Percentiles rank a stretch among this genome's conserved stretches.
phyloP scores from a whole-genome alignment of 2,888 invertebrate genomes.

The Emesis russula region DNA sequence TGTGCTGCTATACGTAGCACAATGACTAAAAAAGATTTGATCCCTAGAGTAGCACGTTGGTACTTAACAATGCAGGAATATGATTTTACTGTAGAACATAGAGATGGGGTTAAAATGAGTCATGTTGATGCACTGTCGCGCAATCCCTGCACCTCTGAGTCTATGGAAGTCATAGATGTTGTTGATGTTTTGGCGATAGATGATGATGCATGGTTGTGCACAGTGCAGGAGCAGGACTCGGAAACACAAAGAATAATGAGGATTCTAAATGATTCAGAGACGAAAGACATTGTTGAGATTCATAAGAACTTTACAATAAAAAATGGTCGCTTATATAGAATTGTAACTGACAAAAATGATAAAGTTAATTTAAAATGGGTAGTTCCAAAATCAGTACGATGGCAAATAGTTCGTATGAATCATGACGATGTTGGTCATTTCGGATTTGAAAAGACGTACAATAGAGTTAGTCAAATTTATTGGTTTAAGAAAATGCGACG shows the following conservation, averaged over 20 bases:
- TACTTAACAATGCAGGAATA: conserved; percentile 79
- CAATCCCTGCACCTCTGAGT: conserved; percentile 22
- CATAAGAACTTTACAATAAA: conserved; percentile 76
- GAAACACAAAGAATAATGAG: conserved; percentile 65
- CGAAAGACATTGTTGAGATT: conserved; percentile 47
- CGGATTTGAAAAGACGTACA: conserved; percentile 71
- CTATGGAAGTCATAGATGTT: not conserved
- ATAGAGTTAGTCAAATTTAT: conserved; percentile 51
- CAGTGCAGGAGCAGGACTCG: conserved; percentile 28
- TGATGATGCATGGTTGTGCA: conserved; percentile 26
- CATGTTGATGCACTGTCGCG: conserved; percentile 59
- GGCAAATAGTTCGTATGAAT: not conserved
- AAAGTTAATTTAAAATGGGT: conserved; percentile 73
- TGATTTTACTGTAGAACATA: conserved; percentile 70
- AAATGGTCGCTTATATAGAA: conserved; percentile 55
- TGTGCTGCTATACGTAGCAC: conserved; percentile 57
- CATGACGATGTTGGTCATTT: conserved; percentile 72
- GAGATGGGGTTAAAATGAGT: conserved; percentile 36
- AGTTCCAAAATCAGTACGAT: conserved; percentile 63
- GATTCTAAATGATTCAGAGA: conserved; percentile 49
- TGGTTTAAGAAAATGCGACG: conserved; percentile 77
- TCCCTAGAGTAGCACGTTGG: conserved; percentile 79
- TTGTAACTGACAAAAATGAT: conserved; percentile 22
- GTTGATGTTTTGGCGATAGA: not conserved
- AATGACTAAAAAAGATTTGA: conserved; percentile 69